These are phyloP conservation scores for Varanus komodoensis DNA, from an alignment of 2,113 vertebrate genomes.

Conservation along the genomic window DNA sequence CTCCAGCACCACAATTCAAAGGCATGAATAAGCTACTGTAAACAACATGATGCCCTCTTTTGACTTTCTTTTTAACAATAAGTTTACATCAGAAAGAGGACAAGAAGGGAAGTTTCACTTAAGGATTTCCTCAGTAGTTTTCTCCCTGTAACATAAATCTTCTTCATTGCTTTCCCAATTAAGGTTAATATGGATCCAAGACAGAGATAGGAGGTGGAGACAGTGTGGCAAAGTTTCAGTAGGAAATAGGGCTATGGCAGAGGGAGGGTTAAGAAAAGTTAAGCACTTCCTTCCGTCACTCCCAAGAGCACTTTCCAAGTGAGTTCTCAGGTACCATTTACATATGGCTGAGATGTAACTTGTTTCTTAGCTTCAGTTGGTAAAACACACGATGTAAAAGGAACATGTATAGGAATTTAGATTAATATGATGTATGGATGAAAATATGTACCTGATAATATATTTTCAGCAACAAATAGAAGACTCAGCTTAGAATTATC, in stretches of 20 bases:
- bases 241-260: not conserved
- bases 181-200: not conserved
- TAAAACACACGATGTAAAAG: not conserved
- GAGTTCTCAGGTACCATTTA: not conserved
- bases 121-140: no score
- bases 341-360: not conserved
- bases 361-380: not conserved
- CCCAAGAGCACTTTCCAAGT: not conserved
- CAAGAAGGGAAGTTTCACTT: no score
- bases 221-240: not conserved
- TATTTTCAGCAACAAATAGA: not conserved
- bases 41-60: no score
- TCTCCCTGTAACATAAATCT: not conserved
- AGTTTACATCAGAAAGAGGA: no score
- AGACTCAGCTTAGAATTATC: not conserved
- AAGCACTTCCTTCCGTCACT: slow-evolving; percentile 7
- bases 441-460: not conserved
- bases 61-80: no score
- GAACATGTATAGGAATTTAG: not conserved
- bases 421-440: not conserved
- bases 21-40: no score
- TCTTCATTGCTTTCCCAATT: not conserved
- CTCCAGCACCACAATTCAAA: no score
- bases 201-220: not conserved
- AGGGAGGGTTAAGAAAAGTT: not conserved